Conservation (phyloP, 2,113 vertebrate species). For the Megaceryle torquata region DNA sequence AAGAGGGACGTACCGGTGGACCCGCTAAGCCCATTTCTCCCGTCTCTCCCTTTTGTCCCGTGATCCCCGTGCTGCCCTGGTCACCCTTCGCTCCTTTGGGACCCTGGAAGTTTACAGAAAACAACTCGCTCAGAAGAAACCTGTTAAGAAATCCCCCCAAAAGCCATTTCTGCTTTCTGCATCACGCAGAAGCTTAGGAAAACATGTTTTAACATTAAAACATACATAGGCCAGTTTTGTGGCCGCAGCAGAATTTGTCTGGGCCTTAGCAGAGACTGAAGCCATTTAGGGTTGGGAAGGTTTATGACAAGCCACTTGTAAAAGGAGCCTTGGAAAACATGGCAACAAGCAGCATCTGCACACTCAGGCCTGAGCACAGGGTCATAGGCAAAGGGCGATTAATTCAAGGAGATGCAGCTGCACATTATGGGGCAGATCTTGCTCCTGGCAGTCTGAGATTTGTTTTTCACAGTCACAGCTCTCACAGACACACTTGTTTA, state of each 20-base stretch:
- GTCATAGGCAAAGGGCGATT: neutral
- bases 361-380: neutral
- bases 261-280: neutral
- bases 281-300: neutral
- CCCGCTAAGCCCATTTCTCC: conserved; percentile 86
- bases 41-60: conserved; percentile 85
- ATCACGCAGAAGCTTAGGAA: rapidly evolving
- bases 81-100: conserved; percentile 84
- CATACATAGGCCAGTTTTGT: neutral
- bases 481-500: neutral
- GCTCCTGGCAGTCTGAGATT: neutral
- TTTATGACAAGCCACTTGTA: neutral
- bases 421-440: neutral
- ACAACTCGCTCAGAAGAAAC: neutral
- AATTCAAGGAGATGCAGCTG: neutral
- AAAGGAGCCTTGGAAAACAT: neutral
- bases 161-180: neutral
- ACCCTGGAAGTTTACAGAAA: conserved; percentile 74
- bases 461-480: neutral
- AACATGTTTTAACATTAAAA: neutral
- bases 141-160: neutral
- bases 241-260: neutral
- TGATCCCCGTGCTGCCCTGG: conserved; percentile 75
- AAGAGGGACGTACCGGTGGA: conserved; percentile 77
- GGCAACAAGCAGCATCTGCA: neutral